These are phyloP conservation scores for Zaprionus bogoriensis DNA, from an alignment of 2,888 invertebrate species.

Conservation along the genomic window DNA sequence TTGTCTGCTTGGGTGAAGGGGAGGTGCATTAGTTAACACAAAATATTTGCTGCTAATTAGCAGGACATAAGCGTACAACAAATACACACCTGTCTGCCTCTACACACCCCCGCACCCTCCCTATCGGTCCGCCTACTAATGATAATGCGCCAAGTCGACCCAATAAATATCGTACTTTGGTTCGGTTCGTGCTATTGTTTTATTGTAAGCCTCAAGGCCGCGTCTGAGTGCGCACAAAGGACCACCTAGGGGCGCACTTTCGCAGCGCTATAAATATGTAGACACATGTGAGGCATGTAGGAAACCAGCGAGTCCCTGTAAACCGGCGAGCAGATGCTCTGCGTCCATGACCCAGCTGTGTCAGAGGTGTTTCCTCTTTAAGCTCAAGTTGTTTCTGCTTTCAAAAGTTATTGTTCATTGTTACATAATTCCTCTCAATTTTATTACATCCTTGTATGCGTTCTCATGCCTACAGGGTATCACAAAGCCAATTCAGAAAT, in stretches of 20 bases:
- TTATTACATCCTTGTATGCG: background rate
- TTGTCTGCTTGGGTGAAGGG: background rate
- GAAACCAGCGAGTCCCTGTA: background rate
- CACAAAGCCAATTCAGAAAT: conserved; percentile 74
- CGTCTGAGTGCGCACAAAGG: conserved; percentile 23
- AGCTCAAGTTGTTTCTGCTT: too few relatives aligned
- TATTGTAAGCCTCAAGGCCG: conserved; percentile 58
- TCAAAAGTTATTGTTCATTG: background rate
- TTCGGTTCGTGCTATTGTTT: conserved; percentile 52
- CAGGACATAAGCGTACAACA: conserved; percentile 43
- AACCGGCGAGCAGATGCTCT: background rate
- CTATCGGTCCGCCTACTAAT: conserved; percentile 5
- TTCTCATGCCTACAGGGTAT: conserved; percentile 16
- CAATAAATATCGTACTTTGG: conserved; percentile 67
- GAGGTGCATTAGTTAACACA: background rate
- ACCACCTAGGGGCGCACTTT: conserved; percentile 1
- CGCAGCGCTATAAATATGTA: conserved; percentile 18
- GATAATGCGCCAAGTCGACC: conserved; percentile 19
- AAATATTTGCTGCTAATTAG: conserved; percentile 59
- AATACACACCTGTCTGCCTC: too few relatives aligned
- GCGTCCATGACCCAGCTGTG: too few relatives aligned
- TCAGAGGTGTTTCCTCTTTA: too few relatives aligned
- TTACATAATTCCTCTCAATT: background rate
- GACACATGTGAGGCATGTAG: background rate
- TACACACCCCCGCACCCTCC: background rate